These are phyloP conservation scores for Saiga tatarica DNA, from an alignment of 2,113 vertebrate species.

Conservation along the genomic window DNA sequence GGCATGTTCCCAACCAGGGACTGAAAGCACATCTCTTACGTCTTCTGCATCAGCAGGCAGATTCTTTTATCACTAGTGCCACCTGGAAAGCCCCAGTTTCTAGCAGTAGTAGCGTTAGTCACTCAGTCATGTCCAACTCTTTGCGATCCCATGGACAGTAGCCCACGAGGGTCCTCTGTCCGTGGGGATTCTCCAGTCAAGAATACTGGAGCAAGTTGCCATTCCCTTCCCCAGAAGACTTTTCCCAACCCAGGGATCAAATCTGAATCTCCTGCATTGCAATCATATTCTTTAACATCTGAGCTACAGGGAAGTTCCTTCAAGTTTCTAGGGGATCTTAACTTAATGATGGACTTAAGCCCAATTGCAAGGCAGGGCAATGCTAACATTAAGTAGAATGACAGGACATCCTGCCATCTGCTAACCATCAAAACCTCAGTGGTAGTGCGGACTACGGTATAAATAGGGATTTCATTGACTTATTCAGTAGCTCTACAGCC, in stretches of 20 bases:
- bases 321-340: not conserved
- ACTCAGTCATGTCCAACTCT: not conserved
- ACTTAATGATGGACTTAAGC: not conserved
- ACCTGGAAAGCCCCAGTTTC: not conserved
- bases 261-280: not conserved
- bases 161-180: not conserved
- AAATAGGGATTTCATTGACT: not conserved
- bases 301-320: not conserved
- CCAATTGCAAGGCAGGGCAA: not conserved
- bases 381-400: not conserved
- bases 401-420: not conserved
- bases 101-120: not conserved
- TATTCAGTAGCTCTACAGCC: not conserved
- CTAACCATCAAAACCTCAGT: not conserved
- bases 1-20: not conserved
- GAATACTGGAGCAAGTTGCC: not conserved
- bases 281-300: not conserved
- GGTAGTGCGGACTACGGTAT: not conserved
- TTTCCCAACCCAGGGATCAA: not conserved
- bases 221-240: not conserved
- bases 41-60: not conserved
- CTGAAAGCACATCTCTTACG: not conserved
- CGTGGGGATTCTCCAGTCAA: not conserved
- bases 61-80: not conserved
- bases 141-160: not conserved